Base-by-base conservation (phyloP, 2,888 invertebrate species). In the Pseudococcus jackbeardsleyi region DNA sequence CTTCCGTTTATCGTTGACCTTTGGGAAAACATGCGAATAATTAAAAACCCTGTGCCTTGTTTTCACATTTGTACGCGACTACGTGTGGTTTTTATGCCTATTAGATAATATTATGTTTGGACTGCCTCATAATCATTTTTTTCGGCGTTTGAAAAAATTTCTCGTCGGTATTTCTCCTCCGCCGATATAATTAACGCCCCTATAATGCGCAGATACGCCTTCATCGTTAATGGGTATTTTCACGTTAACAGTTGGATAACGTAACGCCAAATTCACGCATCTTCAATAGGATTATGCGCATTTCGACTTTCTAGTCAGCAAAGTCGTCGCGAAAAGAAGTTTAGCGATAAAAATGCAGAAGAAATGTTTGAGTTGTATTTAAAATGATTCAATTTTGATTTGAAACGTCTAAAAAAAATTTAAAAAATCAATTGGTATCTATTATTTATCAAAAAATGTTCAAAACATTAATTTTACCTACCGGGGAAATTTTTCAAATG, bases 1-100 rank as follows among this genome's bases (percentile, higher is more conserved):
- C 85, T 86, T 86, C 85, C 85, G 64, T 86, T 86, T 64, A 54
- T 86, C 59, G 59, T 39, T 86, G 85, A 86, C 59, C 85, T 39
- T 39, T 42, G 42, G 64, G 22, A 86, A 86, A 86, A 64, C 77
- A 77, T 39, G 77, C 26, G 26, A 39, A 33, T 77, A 39, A 77
- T 77, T 77, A 50, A 77, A 33, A 77, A 33, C 19, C 19, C 22
- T 12, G 64, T 8, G n/a, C 46, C 17, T 50, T 50, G 64, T 64
- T 64, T 64, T 64, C 26, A 33, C 64, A 22, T 64, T 22, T 12
- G 46, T 64, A 7, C 22, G 22, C 6, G 22, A n/a, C n/a, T 64
- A 64, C 50, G 50, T 15, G 6, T 12, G 50, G 2, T 12, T 50
- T 50, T 12, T 6, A 9, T 46, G 6, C 5, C 8, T 3, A 46